Evolutionary conservation across 2,113 vertebrate species (phyloP).

Genomic region (Jaculus jaculus): DNA sequence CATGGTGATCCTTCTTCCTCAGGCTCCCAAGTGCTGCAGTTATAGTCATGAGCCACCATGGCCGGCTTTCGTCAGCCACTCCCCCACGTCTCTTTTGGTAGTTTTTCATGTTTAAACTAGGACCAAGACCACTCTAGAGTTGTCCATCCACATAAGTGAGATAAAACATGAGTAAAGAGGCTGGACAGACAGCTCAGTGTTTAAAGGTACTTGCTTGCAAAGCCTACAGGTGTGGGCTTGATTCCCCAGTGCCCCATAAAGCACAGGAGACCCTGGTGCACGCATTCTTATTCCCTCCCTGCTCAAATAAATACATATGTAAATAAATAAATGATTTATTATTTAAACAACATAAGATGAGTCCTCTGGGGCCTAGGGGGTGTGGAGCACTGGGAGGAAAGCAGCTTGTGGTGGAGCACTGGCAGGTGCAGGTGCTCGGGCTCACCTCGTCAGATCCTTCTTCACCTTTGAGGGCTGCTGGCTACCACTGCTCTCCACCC

Average conservation of each 20-base stretch:
- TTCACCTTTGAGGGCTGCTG: conserved; percentile 81
- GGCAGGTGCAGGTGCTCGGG: not conserved
- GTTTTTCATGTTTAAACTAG: not conserved
- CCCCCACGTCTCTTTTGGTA: not conserved
- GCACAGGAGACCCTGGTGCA: too few relatives aligned
- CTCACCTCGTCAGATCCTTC: conserved; percentile 91
- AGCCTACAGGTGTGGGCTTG: too few relatives aligned
- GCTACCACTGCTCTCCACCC: conserved; percentile 38
- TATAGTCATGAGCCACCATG: too few relatives aligned
- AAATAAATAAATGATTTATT: too few relatives aligned
- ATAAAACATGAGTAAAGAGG: not conserved
- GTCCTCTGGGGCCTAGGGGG: not conserved
- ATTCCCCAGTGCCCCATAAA: too few relatives aligned
- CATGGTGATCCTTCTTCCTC: too few relatives aligned
- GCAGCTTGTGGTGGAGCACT: not conserved
- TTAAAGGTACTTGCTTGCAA: too few relatives aligned
- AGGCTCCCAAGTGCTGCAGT: too few relatives aligned
- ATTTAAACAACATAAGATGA: not conserved
- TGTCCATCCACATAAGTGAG: not conserved
- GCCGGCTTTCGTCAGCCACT: not conserved
- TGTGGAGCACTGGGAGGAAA: not conserved
- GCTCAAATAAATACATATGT: too few relatives aligned
- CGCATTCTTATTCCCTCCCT: too few relatives aligned
- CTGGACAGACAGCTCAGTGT: too few relatives aligned
- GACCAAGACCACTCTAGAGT: not conserved